Evolutionary conservation across 1,140 invertebrate species (phyloP), one percentile per base, ranked within the genome.

Genomic region (Ganaspis sp.): DNA sequence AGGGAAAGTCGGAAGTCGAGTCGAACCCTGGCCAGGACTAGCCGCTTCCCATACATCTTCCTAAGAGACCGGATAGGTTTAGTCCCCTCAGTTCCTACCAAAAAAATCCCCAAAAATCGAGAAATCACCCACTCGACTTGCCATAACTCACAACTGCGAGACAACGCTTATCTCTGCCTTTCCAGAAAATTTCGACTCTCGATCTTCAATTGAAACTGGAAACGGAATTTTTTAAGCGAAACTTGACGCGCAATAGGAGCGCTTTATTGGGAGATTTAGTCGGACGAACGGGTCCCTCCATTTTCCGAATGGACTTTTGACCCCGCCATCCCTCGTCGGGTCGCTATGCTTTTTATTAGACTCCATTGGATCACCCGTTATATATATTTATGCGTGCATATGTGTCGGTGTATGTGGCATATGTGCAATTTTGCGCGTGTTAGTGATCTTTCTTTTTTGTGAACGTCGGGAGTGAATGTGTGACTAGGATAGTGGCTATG

Each of bases 251-350:
- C 89, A 91, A 91, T 91, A 86, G 86, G 78, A 89, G 73, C 78
- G 29, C 90, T 83, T 83, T 88, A 90, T 90, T 84, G 88, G 85
- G 86, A 89, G 90, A 90, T 91, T 90, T 90, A 90, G 87, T 90
- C 90, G 89, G 88, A 88, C 88, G 87, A 87, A 80, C 78, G 64
- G 82, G 87, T 90, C 88, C 89, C 87, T 90, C 88, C 88, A 90
- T 91, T 91, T 91, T 90, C 88, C 90, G 88, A 91, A 91, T 90
- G 90, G 90, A 91, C 90, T 91, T 91, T 87, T 91, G 90, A 91
- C 90, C 89, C 89, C 81, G 81, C 83, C 78, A 81, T 83, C 82
- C 81, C 78, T 83, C 77, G 81, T 81, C 72, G 82, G 70, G 84
- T 83, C 84, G 82, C 84, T 81, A 88, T 90, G 88, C 89, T 91